Evolutionary conservation across 1,140 invertebrate species (phyloP).

Genomic region (Gryon sp.): DNA sequence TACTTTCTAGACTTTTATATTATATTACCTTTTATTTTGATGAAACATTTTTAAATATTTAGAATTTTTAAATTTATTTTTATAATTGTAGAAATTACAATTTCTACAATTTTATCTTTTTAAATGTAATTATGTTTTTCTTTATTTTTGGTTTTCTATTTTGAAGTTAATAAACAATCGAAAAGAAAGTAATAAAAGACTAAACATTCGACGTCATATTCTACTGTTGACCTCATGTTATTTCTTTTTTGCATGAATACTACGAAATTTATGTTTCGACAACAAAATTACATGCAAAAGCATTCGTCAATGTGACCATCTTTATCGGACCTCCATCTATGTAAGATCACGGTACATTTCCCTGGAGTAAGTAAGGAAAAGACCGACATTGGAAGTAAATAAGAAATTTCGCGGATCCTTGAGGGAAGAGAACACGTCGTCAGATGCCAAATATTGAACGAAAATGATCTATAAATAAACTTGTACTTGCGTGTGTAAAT

Average conservation of each 20-base stretch:
- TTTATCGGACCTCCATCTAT: conserved; percentile 53
- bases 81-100: too few species aligned
- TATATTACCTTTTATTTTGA: too few species aligned
- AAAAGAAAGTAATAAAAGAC: conserved; percentile 15
- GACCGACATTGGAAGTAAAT: conserved; percentile 50
- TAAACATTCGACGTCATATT: conserved; percentile 40
- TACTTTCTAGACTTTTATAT: too few species aligned
- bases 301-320: conserved; percentile 59
- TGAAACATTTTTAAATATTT: too few species aligned
- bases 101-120: too few species aligned
- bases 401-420: conserved; percentile 59
- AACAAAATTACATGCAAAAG: conserved; percentile 62
- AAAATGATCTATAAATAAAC: conserved; percentile 51
- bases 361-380: conserved; percentile 40
- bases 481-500: conserved; percentile 1
- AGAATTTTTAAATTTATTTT: too few species aligned
- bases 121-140: too few species aligned
- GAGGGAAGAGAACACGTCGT: conserved; percentile 42
- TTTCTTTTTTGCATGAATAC: conserved; percentile 27
- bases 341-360: conserved; percentile 62
- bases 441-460: conserved; percentile 55
- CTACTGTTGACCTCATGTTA: conserved; percentile 31
- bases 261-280: conserved; percentile 57
- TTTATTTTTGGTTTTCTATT: too few species aligned
- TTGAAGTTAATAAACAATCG: too few species aligned